These are phyloP conservation scores for Heliconius nattereri DNA, from an alignment of 1,140 invertebrate species.

Conservation along the genomic window DNA sequence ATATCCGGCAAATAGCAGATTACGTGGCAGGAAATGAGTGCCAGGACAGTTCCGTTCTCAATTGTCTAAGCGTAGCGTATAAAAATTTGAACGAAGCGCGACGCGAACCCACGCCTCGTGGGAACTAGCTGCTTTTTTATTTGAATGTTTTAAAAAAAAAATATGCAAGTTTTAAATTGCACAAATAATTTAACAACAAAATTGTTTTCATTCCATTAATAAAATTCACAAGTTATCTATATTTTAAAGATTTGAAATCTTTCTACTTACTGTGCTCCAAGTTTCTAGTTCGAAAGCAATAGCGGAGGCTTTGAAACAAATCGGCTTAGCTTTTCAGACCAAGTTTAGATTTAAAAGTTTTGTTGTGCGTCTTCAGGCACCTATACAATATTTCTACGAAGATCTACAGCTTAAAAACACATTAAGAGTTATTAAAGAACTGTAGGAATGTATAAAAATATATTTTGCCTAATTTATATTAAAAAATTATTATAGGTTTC, in stretches of 20 bases:
- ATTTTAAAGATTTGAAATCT: neutral
- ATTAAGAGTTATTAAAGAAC: constrained; percentile 1
- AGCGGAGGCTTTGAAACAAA: constrained; percentile 16
- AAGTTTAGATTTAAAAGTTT: constrained; percentile 19
- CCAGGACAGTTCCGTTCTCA: too few relatives aligned
- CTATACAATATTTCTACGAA: neutral
- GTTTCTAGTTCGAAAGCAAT: neutral
- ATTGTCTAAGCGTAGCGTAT: too few relatives aligned
- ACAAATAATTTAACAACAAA: too few relatives aligned
- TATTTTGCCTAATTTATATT: neutral
- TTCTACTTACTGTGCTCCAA: neutral
- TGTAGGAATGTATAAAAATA: neutral
- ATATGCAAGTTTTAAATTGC: too few relatives aligned
- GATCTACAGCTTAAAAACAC: neutral
- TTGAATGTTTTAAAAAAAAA: too few relatives aligned
- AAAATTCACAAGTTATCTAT: neutral
- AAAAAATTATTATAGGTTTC: neutral
- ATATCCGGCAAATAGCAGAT: too few relatives aligned
- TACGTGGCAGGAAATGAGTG: too few relatives aligned
- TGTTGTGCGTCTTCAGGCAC: neutral
- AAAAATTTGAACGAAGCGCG: too few relatives aligned
- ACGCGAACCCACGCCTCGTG: too few relatives aligned
- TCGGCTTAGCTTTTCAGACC: constrained; percentile 18
- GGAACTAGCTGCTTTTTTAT: too few relatives aligned
- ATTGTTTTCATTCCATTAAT: too few relatives aligned